Evolutionary conservation across 2,888 invertebrate genomes (phyloP).

Genomic region (Lycophotia porphyrea): DNA sequence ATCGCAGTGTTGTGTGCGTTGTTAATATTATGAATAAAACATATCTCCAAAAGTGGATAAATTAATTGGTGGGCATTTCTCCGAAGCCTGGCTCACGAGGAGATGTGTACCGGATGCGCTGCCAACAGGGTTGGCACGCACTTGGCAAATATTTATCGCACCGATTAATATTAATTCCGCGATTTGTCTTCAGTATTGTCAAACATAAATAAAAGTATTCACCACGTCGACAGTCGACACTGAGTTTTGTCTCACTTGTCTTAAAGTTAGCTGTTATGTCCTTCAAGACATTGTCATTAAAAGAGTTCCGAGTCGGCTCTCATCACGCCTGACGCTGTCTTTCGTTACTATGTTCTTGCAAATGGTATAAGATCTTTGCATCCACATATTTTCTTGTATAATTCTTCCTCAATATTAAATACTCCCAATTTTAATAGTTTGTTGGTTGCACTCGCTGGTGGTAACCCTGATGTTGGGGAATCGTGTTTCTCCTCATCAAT

Average conservation of each 20-base stretch:
- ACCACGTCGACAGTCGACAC: neutral
- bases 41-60: slow-evolving; percentile 80
- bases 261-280: neutral
- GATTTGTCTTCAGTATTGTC: slow-evolving; percentile 17
- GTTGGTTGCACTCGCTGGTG: neutral
- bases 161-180: slow-evolving; percentile 24
- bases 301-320: neutral
- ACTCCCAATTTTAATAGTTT: neutral
- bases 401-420: neutral
- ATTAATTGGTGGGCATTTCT: slow-evolving; percentile 82
- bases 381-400: neutral
- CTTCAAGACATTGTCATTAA: neutral
- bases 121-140: slow-evolving; percentile 62
- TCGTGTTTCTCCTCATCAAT: slow-evolving; percentile 80
- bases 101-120: slow-evolving; percentile 66
- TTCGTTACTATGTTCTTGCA: neutral
- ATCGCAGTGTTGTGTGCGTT: slow-evolving; percentile 36
- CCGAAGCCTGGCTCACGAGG: slow-evolving; percentile 68
- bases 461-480: slow-evolving; percentile 73
- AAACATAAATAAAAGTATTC: slow-evolving; percentile 7
- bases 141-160: slow-evolving; percentile 15
- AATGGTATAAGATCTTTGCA: neutral
- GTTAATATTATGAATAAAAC: slow-evolving; percentile 75
- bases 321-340: neutral
- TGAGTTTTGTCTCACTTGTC: neutral